Evolutionary conservation across 2,113 vertebrate genomes (phyloP), one percentile per base, ranked within the genome.

Genomic region (Tragelaphus strepsiceros): DNA sequence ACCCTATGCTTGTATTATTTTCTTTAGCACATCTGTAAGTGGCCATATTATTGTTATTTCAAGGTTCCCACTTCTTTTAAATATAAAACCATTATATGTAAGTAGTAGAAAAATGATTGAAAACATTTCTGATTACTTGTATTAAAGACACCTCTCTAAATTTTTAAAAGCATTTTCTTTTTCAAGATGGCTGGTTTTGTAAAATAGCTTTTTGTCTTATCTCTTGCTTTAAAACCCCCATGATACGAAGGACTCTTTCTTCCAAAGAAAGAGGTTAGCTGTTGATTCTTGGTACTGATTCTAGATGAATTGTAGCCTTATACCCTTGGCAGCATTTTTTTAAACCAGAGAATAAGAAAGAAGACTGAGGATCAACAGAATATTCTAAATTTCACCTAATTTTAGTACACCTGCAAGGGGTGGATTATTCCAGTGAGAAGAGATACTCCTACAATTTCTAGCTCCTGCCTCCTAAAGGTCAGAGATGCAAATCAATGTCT

Each of bases 231-330:
- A 93, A 98, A 98, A 98, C 85, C 46, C 93, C 91, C 91, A 21
- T 98, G 97, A 97, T 98, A 98, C 82, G 85, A 97, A 98, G 94
- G 93, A 97, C 80, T 98, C 46, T 97, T 97, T 98, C 97, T 98
- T 98, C 97, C 95, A 98, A 98, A 98, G 97, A 96, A 84, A 96
- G 94, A 98, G 98, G 98, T 98, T 98, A 99, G 97, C 95, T 98
- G 88, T 97, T 98, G 98, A 97, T 98, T 98, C 97, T 98, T 98
- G 91, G 96, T 90, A 67, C 94, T 92, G 97, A 97, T 97, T 97
- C 90, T 84, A 93, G 93, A 97, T 98, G 96, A 97, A 96, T 97
- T 88, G 74, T 92, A 96, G 28, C 96, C 51, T 54, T 95, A 10
- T 95, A 98, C 90, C 85, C 51, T 92, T 98, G 78, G 95, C 51